phyloP scores from a whole-genome alignment of 2,797 vertebrate species.

The Kryptopterus vitreolus region DNA sequence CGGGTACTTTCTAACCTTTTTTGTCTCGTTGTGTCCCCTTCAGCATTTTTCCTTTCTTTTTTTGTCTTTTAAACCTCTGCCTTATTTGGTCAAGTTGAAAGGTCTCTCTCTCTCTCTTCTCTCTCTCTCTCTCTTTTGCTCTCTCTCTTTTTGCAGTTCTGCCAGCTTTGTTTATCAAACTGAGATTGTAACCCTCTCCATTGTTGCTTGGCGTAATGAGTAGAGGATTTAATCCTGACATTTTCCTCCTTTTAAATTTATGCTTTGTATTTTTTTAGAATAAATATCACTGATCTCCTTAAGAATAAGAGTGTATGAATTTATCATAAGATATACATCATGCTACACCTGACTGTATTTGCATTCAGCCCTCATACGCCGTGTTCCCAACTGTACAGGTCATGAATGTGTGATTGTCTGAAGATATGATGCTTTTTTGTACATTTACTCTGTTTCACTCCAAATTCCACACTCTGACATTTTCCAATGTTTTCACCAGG shows the following conservation, averaged over 20 bases:
- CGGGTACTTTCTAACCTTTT: conserved; percentile 22
- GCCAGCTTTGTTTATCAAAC: conserved; percentile 13
- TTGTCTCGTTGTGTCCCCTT: conserved; percentile 33
- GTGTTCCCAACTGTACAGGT: neutral
- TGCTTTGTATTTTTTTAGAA: no score
- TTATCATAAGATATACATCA: neutral
- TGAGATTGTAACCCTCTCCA: neutral
- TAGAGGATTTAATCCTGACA: neutral
- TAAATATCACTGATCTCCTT: no score
- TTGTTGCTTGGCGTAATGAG: neutral
- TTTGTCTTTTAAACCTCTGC: conserved; percentile 12
- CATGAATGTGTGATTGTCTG: neutral
- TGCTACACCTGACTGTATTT: neutral
- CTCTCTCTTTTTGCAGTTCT: conserved; percentile 36
- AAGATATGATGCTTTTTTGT: neutral
- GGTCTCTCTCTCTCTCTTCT: conserved; percentile 20
- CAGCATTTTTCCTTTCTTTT: conserved; percentile 52
- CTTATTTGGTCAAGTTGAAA: conserved; percentile 49
- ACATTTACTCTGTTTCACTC: conserved; percentile 8
- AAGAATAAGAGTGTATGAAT: neutral
- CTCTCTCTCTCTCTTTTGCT: neutral
- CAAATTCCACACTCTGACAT: conserved; percentile 16
- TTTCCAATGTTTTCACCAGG: neutral
- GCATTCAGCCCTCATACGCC: neutral
- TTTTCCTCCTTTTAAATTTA: neutral